Evolutionary conservation across 2,113 vertebrate genomes (phyloP).

Genomic region (Vulpes ferrilata): DNA sequence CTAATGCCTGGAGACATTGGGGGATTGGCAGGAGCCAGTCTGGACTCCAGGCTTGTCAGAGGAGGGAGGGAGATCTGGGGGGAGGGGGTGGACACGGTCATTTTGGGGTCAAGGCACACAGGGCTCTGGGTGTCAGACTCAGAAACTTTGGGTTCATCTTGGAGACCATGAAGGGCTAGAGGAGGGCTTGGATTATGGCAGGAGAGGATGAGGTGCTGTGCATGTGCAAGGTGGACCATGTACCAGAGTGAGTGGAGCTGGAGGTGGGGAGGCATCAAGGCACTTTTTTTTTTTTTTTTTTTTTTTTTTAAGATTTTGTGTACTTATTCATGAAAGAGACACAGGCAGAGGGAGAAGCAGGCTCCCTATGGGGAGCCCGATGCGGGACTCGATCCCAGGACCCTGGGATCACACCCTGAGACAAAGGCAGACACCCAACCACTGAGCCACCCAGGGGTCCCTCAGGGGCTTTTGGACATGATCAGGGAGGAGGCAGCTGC

Average conservation of each 20-base stretch:
- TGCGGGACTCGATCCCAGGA: too few relatives aligned
- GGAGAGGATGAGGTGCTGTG: neutral
- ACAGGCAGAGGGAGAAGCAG: too few relatives aligned
- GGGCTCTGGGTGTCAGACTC: neutral
- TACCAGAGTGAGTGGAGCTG: neutral
- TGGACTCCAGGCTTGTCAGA: neutral
- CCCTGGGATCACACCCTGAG: too few relatives aligned
- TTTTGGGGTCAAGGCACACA: neutral
- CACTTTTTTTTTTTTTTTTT: neutral
- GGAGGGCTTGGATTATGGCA: neutral
- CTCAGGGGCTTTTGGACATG: neutral
- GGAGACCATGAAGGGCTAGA: neutral
- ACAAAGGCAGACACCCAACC: too few relatives aligned
- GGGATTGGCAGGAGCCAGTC: neutral
- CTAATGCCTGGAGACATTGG: neutral
- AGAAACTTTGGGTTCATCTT: neutral
- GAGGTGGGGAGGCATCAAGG: neutral
- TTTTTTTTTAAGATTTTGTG: too few relatives aligned
- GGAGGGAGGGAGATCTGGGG: neutral
- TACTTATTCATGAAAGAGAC: too few relatives aligned
- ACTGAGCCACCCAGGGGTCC: too few relatives aligned
- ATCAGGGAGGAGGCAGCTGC: too few relatives aligned
- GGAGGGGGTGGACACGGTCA: neutral
- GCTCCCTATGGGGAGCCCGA: too few relatives aligned
- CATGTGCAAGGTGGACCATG: too few relatives aligned